These are phyloP conservation scores for Ploceus nigricollis DNA, from an alignment of 2,113 vertebrate species.

Conservation along the genomic window DNA sequence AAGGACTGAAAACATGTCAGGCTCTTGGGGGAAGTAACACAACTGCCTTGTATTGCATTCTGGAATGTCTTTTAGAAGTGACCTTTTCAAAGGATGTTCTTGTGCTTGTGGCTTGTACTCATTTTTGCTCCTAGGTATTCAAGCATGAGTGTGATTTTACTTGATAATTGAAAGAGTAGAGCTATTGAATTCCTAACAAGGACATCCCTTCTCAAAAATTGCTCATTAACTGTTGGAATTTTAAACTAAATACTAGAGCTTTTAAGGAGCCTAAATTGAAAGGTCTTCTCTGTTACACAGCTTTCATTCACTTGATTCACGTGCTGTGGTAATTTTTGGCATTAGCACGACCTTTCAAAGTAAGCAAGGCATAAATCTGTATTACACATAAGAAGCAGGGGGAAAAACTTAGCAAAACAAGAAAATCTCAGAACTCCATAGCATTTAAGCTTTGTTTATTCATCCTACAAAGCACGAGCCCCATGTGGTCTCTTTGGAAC, in stretches of 20 bases:
- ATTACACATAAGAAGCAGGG: not conserved
- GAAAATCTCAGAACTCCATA: not conserved
- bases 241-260: slow-evolving; percentile 21
- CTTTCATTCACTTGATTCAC: not conserved
- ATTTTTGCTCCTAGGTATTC: slow-evolving; percentile 33
- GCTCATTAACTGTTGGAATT: slow-evolving; percentile 26
- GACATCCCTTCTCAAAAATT: slow-evolving; percentile 16
- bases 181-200: slow-evolving; percentile 40
- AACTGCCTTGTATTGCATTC: not conserved
- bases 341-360: not conserved
- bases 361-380: not conserved
- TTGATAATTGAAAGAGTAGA: slow-evolving; percentile 29
- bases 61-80: slow-evolving; percentile 19
- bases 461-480: not conserved
- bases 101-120: not conserved
- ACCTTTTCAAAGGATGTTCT: slow-evolving; percentile 39
- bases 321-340: not conserved
- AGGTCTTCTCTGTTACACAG: not conserved
- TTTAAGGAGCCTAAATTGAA: not conserved
- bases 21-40: not conserved
- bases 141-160: slow-evolving; percentile 13
- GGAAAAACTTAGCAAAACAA: not conserved
- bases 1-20: not conserved
- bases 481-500: not conserved
- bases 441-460: not conserved